Evolutionary conservation across 2,888 invertebrate species (phyloP), one percentile per base, ranked within the genome.

Genomic region (Actias luna): DNA sequence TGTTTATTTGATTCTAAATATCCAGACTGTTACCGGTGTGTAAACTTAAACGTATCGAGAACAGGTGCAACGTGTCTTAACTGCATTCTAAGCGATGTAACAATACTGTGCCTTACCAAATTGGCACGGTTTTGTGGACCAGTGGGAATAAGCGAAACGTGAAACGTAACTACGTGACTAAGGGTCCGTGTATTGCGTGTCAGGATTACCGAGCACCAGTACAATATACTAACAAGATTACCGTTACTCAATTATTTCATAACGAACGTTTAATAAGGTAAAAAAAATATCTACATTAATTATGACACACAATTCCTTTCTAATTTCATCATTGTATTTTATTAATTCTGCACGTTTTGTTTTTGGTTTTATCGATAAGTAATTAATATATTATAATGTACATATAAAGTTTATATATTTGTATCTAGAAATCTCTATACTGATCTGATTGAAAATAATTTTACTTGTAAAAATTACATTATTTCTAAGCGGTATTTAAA

Each of bases 141-240:
- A 84, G 69, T 85, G 84, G 79, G 74, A 82, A 78, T 79, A 64
- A 57, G 35, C 60, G 63, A 61, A 67, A 76, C 71, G 55, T 50
- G 79, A 79, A 79, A 12, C 80, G 80, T 76, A 80, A 81, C 80
- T 79, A 75, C 78, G 77, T 83, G 84, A 69, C 74, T 86, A 88
- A 85, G 88, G 89, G 84, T 76, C 88, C 88, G 82, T 89, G 83
- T 88, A 90, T 88, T 85, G 80, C 75, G 78, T 67, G 69, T 70
- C 72, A 68, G 67, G 68, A 71, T 73, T 73, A 71, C 71, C 77
- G 69, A 59, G 55, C 36, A 31, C 29, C 39, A 14, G 16, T 39
- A 57, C 36, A 5, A 39, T 8, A 18, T 55, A 58, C 27, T 12
- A 61, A 64, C 59, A 59, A 57, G 14, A 64, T 42, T 33, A 59